phyloP scores from a whole-genome alignment of 2,888 invertebrate genomes.

The Chaitophorus viminalis region DNA sequence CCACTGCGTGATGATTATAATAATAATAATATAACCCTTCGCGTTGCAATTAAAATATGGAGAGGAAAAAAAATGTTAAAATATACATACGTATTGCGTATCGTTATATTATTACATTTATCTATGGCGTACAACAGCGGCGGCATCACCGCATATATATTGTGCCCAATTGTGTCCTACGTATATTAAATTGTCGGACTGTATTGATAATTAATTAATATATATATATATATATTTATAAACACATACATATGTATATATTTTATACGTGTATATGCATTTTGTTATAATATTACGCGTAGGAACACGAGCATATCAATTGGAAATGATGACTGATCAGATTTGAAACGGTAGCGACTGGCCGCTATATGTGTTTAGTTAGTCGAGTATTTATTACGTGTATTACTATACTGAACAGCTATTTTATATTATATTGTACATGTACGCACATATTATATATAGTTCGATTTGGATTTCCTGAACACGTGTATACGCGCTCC shows the following conservation, averaged over 20 bases:
- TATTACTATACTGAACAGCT: too few relatives aligned
- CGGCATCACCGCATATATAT: too few relatives aligned
- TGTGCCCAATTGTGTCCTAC: too few relatives aligned
- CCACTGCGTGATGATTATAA: neutral
- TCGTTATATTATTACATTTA: neutral
- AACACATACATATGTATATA: too few relatives aligned
- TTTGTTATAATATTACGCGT: too few relatives aligned
- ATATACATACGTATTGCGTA: too few relatives aligned
- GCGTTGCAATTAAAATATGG: neutral
- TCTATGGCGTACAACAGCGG: neutral
- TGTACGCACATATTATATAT: too few relatives aligned
- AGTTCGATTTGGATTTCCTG: too few relatives aligned
- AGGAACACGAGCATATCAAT: slow-evolving; percentile 28
- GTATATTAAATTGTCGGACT: neutral
- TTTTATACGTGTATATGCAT: neutral
- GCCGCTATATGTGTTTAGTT: neutral
- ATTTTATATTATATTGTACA: too few relatives aligned
- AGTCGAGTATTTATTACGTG: too few relatives aligned
- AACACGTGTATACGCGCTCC: neutral
- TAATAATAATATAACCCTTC: neutral
- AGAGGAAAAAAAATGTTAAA: neutral
- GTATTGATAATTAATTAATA: neutral
- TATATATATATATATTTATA: too few relatives aligned
- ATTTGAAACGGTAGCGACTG: slow-evolving; percentile 20
- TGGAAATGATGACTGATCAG: slow-evolving; percentile 57